A percentile compares a stretch with the other conserved stretches of the same genome.
These are phyloP conservation scores for Hepsetus odoe DNA, from an alignment of 2,113 vertebrate genomes.

Conservation along the genomic window DNA sequence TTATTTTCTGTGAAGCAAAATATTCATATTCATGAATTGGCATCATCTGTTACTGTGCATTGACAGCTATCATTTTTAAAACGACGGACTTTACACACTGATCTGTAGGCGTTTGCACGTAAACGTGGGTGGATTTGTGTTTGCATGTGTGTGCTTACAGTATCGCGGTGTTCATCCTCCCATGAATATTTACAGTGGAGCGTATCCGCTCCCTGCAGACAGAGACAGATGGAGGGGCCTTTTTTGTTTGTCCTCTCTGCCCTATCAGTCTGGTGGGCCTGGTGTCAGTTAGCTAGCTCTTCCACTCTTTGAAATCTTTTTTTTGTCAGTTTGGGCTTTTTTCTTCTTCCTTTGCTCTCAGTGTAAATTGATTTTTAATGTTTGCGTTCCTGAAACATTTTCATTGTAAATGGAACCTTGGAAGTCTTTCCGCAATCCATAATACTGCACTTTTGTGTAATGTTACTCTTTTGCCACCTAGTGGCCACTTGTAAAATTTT, in stretches of 20 bases:
- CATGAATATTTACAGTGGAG: slow-evolving; percentile 40
- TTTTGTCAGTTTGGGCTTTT: background rate
- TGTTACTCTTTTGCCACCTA: slow-evolving; percentile 52
- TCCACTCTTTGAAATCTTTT: background rate
- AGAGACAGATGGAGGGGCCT: slow-evolving; percentile 45
- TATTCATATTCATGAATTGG: background rate
- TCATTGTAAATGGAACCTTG: no score
- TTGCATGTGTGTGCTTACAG: background rate
- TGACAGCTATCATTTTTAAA: slow-evolving; percentile 1
- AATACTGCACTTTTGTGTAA: no score
- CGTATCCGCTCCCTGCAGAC: slow-evolving; percentile 22
- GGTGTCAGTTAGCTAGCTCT: slow-evolving; percentile 3
- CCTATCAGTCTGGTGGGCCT: slow-evolving; percentile 36
- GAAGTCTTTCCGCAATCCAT: no score
- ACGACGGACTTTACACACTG: background rate
- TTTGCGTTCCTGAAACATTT: background rate
- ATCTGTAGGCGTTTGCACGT: background rate
- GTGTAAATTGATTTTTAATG: background rate
- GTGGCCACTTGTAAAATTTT: slow-evolving; percentile 19
- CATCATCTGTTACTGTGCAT: background rate
- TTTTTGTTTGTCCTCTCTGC: slow-evolving; percentile 35
- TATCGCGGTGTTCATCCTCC: slow-evolving; percentile 33
- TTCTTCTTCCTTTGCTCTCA: background rate
- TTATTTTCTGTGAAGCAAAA: background rate
- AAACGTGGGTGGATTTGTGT: no score